Percentiles rank a stretch among this genome's conserved stretches.
These are phyloP conservation scores for Eupithecia inturbata DNA, from an alignment of 2,888 invertebrate species.

Conservation along the genomic window DNA sequence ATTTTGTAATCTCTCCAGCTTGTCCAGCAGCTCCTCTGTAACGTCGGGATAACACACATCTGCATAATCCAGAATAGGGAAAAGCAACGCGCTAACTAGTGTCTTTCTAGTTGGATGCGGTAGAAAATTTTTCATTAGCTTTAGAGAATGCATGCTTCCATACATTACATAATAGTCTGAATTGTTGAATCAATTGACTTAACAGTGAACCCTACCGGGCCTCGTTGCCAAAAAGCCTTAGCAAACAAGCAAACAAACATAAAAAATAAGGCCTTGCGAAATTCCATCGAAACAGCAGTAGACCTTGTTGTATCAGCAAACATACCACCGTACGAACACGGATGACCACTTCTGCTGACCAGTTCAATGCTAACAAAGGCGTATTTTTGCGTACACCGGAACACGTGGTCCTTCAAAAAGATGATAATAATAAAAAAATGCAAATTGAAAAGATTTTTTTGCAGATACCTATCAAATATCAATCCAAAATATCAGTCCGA, in stretches of 20 bases:
- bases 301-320: constrained; percentile 74
- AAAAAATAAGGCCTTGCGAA: constrained; percentile 73
- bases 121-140: too few species aligned
- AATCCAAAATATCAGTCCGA: constrained; percentile 47
- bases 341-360: constrained; percentile 71
- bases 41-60: too few species aligned
- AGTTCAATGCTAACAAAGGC: constrained; percentile 67
- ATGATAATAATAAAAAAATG: constrained; percentile 49
- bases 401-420: constrained; percentile 51
- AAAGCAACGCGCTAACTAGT: too few species aligned
- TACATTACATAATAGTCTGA: constrained; percentile 30
- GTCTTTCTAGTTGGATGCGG: too few species aligned
- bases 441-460: constrained; percentile 46
- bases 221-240: constrained; percentile 73
- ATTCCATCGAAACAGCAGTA: constrained; percentile 71
- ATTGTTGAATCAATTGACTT: constrained; percentile 63
- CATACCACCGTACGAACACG: constrained; percentile 68
- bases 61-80: too few species aligned
- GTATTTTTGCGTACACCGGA: constrained; percentile 54
- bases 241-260: constrained; percentile 69
- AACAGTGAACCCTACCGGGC: constrained; percentile 76
- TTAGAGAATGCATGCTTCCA: too few species aligned
- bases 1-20: too few species aligned
- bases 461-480: constrained; percentile 49
- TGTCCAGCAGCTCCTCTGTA: too few species aligned